Evolutionary conservation across 2,113 vertebrate species (phyloP), one percentile per base, ranked within the genome.

Genomic region (Hiodon alosoides): DNA sequence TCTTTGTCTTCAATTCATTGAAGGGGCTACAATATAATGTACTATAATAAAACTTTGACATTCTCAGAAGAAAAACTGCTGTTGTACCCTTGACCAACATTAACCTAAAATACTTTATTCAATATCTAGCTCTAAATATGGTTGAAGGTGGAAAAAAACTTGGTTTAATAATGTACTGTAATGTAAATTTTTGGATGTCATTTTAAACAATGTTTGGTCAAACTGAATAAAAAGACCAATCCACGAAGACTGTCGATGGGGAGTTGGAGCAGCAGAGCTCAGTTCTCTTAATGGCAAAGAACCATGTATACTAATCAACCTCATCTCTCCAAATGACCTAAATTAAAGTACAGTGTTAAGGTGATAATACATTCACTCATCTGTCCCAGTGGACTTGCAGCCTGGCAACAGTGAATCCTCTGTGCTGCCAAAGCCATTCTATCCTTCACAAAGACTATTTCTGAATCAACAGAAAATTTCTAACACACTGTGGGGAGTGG

Each of bases 361-460:
- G 71, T 13, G 14, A 0, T 3, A 47, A 67, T 74, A 72, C 65
- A 16, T 16, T 31, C 3, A 47, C 67, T 77, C 52, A 59, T 31
- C 55, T 61, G 31, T 68, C 74, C 74, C 47, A 65, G n/a, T 64
- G 66, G 62, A 83, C 78, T 80, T 80, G 68, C 9, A 70, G 74
- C 75, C 80, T 75, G 53, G 71, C 73, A 82, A 73, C 68, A 77
- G 72, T 47, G 67, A 83, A 73, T 78, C 50, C 55, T 71, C 72
- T 31, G 31, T 31, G 31, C 16, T 71, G n/a, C n/a, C 77, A 75
- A 83, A 77, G 82, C 13, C 6, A 13, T 75, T 71, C 2, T 78
- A 72, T 76, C 76, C 83, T 71, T 78, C 65, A 76, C 17, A 75
- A 54, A 74, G 74, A 77, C 83, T 88, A 86, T 88, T 85, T 86